Evolutionary conservation across 2,113 vertebrate genomes (phyloP), one percentile per base, ranked within the genome.

Genomic region (Bombycilla garrulus): DNA sequence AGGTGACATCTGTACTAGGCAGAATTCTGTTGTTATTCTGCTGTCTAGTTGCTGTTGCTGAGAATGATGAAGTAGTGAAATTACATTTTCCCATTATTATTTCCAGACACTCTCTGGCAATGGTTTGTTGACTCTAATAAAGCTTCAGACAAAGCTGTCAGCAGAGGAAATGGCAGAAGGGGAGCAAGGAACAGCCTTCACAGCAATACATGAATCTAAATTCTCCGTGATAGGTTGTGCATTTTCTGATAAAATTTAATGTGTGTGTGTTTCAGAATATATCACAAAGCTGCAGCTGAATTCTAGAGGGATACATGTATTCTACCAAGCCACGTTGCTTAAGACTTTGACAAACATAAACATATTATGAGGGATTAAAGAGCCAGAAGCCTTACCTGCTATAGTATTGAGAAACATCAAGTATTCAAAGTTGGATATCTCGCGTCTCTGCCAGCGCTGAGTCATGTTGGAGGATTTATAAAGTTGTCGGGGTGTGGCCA

Each of bases 381-480:
- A 95, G 65, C 69, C 71, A 93, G 87, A 95, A 94, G 66, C 84
- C 96, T 98, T 98, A 99, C 99, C 99, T 98, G 99, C 98, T 81
- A 99, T 99, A 65, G 99, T 99, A 97, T 99, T 99, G 94, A 99
- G 99, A 97, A 99, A 99, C 98, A 99, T 99, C 97, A 99, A 97
- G 96, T 99, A 99, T 97, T 99, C 99, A 80, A 99, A 99, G 98
- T 99, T 99, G 79, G 99, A 99, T 95, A 99, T 99, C 96, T 99
- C 99, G 71, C 99, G 98, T 96, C 99, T 98, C 97, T 99, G 99
- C 99, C 99, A 99, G 90, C 99, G 99, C 96, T 99, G 99, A 96
- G 99, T 99, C 99, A 99, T 99, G 97, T 99, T 99, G 94, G 99
- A 99, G 69, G 99, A 99, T 96, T 99, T 99, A 98, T 99, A 99